phyloP scores from a whole-genome alignment of 2,797 vertebrate species.

The Sebastes hubbsi region DNA sequence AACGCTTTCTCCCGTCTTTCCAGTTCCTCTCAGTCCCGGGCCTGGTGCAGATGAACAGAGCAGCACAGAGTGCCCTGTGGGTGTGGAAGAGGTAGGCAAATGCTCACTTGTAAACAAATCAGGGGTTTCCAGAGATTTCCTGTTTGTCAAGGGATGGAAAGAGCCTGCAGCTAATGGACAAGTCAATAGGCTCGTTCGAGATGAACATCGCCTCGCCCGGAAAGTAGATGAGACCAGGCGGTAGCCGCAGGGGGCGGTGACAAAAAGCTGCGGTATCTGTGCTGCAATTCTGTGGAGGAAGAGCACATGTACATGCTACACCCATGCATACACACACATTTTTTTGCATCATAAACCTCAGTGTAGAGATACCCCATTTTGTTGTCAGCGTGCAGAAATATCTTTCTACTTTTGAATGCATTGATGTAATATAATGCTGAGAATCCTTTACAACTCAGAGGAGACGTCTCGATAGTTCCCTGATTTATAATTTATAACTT shows the following conservation, averaged over 20 bases:
- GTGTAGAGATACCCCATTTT: background rate
- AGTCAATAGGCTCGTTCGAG: background rate
- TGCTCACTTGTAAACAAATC: constrained; percentile 17
- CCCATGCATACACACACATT: background rate
- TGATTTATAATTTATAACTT: background rate
- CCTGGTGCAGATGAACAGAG: constrained; percentile 15
- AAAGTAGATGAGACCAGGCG: background rate
- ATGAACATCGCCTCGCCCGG: background rate
- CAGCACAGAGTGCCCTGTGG: constrained; percentile 2
- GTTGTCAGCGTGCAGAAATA: background rate
- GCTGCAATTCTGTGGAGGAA: background rate
- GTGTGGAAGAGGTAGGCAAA: constrained; percentile 81
- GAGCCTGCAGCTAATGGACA: background rate
- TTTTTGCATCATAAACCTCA: background rate
- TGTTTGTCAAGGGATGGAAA: background rate
- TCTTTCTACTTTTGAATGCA: background rate
- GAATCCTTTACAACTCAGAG: background rate
- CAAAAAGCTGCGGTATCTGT: background rate
- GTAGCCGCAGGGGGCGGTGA: no score
- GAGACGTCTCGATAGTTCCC: background rate
- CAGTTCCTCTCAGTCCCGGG: background rate
- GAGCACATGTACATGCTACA: background rate
- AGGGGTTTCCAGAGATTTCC: background rate
- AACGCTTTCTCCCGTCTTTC: background rate
- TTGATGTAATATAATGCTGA: background rate